Evolutionary conservation across 2,888 invertebrate genomes (phyloP).

Genomic region (Amphimallon solstitiale): DNA sequence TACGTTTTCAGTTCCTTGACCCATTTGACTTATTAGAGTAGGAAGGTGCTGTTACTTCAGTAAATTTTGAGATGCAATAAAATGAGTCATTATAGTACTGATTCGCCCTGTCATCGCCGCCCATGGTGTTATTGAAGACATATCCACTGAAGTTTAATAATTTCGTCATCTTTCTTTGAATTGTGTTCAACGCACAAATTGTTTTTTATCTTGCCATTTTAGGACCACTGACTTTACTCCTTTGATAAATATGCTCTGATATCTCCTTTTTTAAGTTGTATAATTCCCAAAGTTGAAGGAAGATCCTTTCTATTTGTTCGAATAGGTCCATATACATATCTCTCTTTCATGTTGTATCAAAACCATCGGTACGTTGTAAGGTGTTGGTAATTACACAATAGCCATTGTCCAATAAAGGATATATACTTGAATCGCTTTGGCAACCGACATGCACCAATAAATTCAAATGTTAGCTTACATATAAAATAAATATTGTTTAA

Average conservation of each 20-base stretch:
- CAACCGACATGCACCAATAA: no score
- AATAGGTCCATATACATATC: no score
- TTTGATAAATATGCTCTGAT: conserved; percentile 41
- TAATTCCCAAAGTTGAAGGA: conserved; percentile 18
- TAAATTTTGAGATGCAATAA: no score
- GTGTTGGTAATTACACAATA: conserved; percentile 46
- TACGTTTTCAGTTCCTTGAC: no score
- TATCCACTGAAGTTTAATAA: conserved; percentile 39
- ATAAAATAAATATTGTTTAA: no score
- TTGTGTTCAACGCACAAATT: conserved; percentile 36
- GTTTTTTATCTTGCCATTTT: conserved; percentile 42
- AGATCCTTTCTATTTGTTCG: conserved; percentile 41
- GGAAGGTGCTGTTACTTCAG: no score
- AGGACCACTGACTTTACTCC: conserved; percentile 43
- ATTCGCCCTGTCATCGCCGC: conserved; percentile 43
- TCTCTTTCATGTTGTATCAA: conserved; percentile 13
- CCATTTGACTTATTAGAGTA: no score
- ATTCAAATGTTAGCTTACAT: no score
- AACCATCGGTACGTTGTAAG: conserved; percentile 10
- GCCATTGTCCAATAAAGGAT: conserved; percentile 44
- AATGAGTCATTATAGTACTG: no score
- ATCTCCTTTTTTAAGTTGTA: conserved; percentile 41
- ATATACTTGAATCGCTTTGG: no score
- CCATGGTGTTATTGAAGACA: conserved; percentile 46
- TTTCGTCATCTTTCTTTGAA: conserved; percentile 22